Evolutionary conservation across 2,797 vertebrate genomes (phyloP).

Genomic region (Cirrhinus mrigala): DNA sequence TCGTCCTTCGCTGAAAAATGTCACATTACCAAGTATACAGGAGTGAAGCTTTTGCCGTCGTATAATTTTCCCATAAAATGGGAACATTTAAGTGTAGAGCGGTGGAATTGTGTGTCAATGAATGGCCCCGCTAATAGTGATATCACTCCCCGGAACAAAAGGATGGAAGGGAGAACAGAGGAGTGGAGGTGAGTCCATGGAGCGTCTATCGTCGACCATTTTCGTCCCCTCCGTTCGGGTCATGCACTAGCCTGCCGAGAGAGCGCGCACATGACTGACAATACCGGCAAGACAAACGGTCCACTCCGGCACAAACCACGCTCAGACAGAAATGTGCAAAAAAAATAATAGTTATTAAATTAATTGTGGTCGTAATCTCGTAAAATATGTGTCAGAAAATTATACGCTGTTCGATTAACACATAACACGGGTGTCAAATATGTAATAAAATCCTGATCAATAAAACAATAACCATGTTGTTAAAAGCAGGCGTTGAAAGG

Average conservation of each 20-base stretch:
- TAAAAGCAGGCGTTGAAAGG: conserved; percentile 95
- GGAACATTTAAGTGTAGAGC: conserved; percentile 79
- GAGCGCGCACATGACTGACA: conserved; percentile 84
- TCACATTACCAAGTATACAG: conserved; percentile 78
- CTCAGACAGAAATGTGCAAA: conserved; percentile 82
- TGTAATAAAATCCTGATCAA: conserved; percentile 99
- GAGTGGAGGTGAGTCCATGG: conserved; percentile 35
- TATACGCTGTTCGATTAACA: conserved; percentile 97
- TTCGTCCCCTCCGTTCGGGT: conserved; percentile 78
- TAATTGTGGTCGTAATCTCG: conserved; percentile 93
- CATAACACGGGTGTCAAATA: conserved; percentile 99
- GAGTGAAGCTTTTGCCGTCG: conserved; percentile 72
- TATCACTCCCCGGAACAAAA: conserved; percentile 83
- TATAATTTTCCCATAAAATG: conserved; percentile 85
- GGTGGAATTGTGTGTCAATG: conserved; percentile 77
- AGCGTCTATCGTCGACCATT: conserved; percentile 28
- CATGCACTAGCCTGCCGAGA: conserved; percentile 81
- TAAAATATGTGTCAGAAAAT: conserved; percentile 96
- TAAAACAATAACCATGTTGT: conserved; percentile 99
- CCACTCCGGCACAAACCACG: conserved; percentile 84
- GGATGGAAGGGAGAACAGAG: conserved; percentile 50
- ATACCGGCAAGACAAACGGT: conserved; percentile 87
- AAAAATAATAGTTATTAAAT: conserved; percentile 98
- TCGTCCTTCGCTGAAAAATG: conserved; percentile 77
- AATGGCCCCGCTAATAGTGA: conserved; percentile 81